These are phyloP conservation scores for Alectoris magna DNA, from an alignment of 2,797 vertebrate genomes.

Conservation along the genomic window DNA sequence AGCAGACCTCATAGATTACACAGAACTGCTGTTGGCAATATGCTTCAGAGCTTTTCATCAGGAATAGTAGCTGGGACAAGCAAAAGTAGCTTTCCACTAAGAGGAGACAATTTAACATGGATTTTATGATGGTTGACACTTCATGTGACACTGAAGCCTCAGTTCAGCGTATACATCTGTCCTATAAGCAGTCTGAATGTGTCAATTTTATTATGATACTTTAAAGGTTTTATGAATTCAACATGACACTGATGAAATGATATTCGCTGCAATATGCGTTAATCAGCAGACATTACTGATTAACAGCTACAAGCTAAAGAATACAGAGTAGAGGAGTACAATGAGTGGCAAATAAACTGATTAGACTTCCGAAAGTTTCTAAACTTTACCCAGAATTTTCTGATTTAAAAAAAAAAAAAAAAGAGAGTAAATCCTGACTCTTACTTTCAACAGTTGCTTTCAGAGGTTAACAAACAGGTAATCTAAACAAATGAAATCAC, in stretches of 20 bases:
- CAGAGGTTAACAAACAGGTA: neutral
- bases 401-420: neutral
- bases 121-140: neutral
- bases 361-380: neutral
- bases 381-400: neutral
- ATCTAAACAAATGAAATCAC: neutral
- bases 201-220: neutral
- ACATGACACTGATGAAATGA: neutral
- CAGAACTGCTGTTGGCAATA: neutral
- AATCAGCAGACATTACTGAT: neutral
- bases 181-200: neutral
- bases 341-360: neutral
- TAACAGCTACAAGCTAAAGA: neutral
- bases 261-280: neutral
- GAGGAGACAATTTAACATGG: neutral
- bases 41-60: neutral
- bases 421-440: neutral
- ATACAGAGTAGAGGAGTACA: neutral
- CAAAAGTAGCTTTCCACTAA: neutral
- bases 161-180: neutral
- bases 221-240: neutral
- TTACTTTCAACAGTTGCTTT: neutral
- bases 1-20: neutral
- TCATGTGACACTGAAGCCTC: neutral
- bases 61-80: neutral